A percentile compares a stretch with the other conserved stretches of the same genome.
Conservation (phyloP, 1,140 invertebrate species). For the Drosophila athabasca region DNA sequence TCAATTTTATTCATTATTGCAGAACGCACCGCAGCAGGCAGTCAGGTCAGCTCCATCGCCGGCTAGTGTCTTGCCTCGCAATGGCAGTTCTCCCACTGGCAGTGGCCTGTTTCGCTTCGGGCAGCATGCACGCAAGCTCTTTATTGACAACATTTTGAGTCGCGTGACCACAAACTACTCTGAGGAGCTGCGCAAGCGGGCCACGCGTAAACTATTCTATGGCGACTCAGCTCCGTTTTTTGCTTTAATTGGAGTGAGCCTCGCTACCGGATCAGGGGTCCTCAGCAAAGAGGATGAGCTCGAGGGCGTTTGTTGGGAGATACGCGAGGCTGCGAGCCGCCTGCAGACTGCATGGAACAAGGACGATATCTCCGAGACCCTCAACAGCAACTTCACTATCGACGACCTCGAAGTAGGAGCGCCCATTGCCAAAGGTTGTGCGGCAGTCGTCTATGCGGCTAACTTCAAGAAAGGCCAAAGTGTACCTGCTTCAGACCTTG, state of each 20-base stretch:
- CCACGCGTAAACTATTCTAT: slow-evolving; percentile 87
- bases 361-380: slow-evolving; percentile 82
- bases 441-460: slow-evolving; percentile 92
- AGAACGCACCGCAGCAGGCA: slow-evolving; percentile 44
- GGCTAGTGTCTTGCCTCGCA: slow-evolving; percentile 38
- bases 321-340: slow-evolving; percentile 88
- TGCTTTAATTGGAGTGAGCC: slow-evolving; percentile 89
- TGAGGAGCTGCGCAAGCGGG: slow-evolving; percentile 86
- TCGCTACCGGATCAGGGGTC: slow-evolving; percentile 89
- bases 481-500: not conserved
- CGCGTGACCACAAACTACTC: slow-evolving; percentile 88
- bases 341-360: slow-evolving; percentile 86
- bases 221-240: slow-evolving; percentile 90
- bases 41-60: slow-evolving; percentile 21
- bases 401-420: slow-evolving; percentile 88
- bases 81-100: slow-evolving; percentile 11
- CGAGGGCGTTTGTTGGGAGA: slow-evolving; percentile 91
- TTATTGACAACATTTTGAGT: slow-evolving; percentile 89
- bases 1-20: not conserved
- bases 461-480: slow-evolving; percentile 76
- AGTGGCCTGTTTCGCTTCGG: slow-evolving; percentile 85
- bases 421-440: slow-evolving; percentile 91
- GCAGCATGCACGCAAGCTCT: slow-evolving; percentile 86
- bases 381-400: slow-evolving; percentile 84
- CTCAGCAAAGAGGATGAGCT: slow-evolving; percentile 92